A percentile compares a stretch with the other conserved stretches of the same genome.
Evolutionary conservation across 2,113 vertebrate species (phyloP).

Genomic region (Rallus limicola): DNA sequence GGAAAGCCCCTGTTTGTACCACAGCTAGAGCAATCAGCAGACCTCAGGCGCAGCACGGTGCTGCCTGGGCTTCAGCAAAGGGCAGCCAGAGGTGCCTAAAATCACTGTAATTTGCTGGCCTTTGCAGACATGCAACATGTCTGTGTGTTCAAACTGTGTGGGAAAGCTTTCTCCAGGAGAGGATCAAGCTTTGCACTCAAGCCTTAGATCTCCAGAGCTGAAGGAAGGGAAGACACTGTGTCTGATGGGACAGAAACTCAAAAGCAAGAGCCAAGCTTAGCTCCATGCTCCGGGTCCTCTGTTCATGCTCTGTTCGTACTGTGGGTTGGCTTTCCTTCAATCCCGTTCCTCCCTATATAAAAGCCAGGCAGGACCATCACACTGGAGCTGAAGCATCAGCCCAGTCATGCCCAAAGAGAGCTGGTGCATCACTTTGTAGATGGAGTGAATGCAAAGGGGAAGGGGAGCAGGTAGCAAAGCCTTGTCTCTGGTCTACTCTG

Average conservation of each 20-base stretch:
- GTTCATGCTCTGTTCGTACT: accelerated
- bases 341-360: not conserved
- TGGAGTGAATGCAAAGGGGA: not conserved
- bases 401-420: not conserved
- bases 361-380: not conserved
- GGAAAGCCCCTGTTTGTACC: not conserved
- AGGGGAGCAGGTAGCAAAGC: not conserved
- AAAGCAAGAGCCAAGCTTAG: not conserved
- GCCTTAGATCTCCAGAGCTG: not conserved
- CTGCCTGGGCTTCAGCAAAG: not conserved
- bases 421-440: accelerated
- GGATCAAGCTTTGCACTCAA: not conserved
- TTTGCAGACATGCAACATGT: accelerated
- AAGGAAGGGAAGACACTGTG: not conserved
- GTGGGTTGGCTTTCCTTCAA: not conserved
- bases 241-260: accelerated
- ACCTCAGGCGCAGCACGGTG: accelerated
- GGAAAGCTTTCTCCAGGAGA: not conserved
- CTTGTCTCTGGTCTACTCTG: not conserved
- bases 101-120: not conserved
- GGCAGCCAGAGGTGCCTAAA: not conserved
- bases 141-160: too few species aligned
- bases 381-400: not conserved
- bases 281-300: not conserved
- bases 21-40: conserved; percentile 3